Evolutionary conservation across 2,888 invertebrate species (phyloP).

Genomic region (Theretra japonica): DNA sequence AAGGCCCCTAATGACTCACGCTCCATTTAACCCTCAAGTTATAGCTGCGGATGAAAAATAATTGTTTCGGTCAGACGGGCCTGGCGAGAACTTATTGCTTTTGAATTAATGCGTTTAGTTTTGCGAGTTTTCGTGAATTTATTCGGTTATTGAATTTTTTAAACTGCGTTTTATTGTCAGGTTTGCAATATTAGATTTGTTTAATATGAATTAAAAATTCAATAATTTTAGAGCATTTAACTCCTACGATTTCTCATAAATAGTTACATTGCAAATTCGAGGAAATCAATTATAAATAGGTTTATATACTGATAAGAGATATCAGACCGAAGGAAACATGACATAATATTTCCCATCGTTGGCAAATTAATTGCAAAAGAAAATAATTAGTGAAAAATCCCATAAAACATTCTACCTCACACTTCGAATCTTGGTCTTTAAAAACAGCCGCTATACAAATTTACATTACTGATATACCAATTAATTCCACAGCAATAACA

Average conservation of each 20-base stretch:
- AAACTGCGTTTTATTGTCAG: background rate
- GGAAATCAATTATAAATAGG: too few relatives aligned
- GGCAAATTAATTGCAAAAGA: background rate
- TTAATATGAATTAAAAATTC: too few relatives aligned
- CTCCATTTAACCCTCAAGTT: conserved; percentile 60
- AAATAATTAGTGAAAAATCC: too few relatives aligned
- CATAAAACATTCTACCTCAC: too few relatives aligned
- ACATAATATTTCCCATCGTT: background rate
- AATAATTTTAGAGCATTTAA: too few relatives aligned
- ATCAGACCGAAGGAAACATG: too few relatives aligned
- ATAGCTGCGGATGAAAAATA: conserved; percentile 57
- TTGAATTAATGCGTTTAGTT: conserved; percentile 9
- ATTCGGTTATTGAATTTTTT: background rate
- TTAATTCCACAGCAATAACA: background rate
- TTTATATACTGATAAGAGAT: too few relatives aligned
- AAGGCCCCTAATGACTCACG: conserved; percentile 54
- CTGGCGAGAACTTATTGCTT: conserved; percentile 27
- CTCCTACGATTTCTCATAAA: too few relatives aligned
- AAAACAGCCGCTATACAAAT: too few relatives aligned
- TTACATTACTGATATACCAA: too few relatives aligned
- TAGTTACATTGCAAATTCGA: too few relatives aligned
- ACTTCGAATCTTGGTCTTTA: too few relatives aligned
- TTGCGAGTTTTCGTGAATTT: background rate
- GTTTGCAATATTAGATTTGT: background rate
- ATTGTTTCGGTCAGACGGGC: conserved; percentile 46